Percentiles rank a stretch among this genome's conserved stretches.
Conservation (phyloP, 2,113 vertebrate species). For the Sturnus vulgaris region DNA sequence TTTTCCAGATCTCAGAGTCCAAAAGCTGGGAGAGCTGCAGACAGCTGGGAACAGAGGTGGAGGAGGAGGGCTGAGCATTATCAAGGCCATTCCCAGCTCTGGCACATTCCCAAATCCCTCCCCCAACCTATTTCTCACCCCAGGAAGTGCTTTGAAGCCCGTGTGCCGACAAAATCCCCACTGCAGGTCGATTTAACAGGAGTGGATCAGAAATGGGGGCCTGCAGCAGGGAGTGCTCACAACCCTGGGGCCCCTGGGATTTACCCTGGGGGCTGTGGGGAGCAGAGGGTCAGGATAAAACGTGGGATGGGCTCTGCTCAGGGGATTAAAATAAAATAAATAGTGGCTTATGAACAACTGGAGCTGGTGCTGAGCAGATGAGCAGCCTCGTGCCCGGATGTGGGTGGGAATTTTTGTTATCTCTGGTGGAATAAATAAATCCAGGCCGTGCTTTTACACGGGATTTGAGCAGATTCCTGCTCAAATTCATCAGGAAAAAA, state of each 20-base stretch:
- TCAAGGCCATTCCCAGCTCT: fast-evolving
- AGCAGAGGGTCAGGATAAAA: background rate
- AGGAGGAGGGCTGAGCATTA: background rate
- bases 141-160: background rate
- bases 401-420: background rate
- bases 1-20: background rate
- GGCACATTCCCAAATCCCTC: background rate
- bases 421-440: background rate
- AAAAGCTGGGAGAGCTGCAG: background rate
- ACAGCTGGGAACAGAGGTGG: background rate
- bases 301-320: background rate
- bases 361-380: background rate
- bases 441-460: fast-evolving
- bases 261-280: background rate
- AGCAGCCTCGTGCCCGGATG: background rate
- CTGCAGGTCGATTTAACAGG: background rate
- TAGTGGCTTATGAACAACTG: background rate
- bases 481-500: background rate
- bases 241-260: background rate
- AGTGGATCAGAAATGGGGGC: background rate
- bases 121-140: background rate
- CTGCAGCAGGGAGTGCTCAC: background rate
- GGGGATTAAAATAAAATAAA: background rate
- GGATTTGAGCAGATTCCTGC: background rate
- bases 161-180: background rate